Base-by-base conservation (phyloP, 1,140 invertebrate species). In the Trachymyrmex cornetzi region DNA sequence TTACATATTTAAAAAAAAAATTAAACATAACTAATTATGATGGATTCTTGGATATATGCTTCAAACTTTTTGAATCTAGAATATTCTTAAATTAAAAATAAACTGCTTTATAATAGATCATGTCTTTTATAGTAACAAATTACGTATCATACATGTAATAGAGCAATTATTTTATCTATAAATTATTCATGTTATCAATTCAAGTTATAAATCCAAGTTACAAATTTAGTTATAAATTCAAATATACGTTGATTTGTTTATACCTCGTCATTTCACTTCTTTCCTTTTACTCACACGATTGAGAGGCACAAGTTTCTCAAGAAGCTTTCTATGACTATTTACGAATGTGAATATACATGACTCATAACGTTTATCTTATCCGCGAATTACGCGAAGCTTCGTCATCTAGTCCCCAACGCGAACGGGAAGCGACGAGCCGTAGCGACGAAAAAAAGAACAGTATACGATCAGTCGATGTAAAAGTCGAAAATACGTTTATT, bases 401-500 rank as follows among this genome's bases (percentile, higher is more conserved):
- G 16, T 80, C 11, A 48, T 61, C 16, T 4, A 55, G 30, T 63
- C n/a, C 1, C 6, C 38, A 16, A n/a, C 11, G 9, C n/a, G 11
- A 19, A 74, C 5, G n/a, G 24, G 3, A 74, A 57, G 24, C 19
- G 14, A 19, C n/a, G 19, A 67, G 38, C 4, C 24, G 22, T 30
- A 30, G 16, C 50, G 34, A 59, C 14, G 38, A 48, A 44, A 61
- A 79, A 24, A 72, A 16, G 5, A n/a, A n/a, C 3, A 16, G 24
- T 11, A 30, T 71, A 67, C 9, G 19, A 66, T 48, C n/a, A 16
- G 2, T 24, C 24, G 69, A 67, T 24, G 50, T 38, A 84, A 84
- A 75, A 74, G 50, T 69, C 24, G 50, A 87, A 87, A 81, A 72
- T 71, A 57, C 79, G 72, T 89, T 89, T 89, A 89, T 86, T 81